Evolutionary conservation across 2,113 vertebrate genomes (phyloP).

Genomic region (Antechinus flavipes): DNA sequence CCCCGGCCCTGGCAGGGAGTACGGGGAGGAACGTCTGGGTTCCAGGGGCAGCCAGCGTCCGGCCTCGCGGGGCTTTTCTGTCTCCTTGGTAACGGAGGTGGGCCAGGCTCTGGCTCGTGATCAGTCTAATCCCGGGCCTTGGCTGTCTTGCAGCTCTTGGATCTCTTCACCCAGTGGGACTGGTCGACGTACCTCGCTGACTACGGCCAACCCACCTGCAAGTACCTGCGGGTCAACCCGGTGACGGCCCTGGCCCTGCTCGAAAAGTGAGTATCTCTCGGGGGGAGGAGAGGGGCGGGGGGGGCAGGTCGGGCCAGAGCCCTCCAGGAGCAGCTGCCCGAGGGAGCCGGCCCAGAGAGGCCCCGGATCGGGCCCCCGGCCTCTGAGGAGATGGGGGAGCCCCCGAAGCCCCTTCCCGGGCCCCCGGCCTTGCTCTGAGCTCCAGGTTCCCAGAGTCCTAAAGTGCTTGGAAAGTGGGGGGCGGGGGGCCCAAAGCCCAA

Average conservation of each 20-base stretch:
- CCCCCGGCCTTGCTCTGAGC: neutral
- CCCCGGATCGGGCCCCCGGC: no score
- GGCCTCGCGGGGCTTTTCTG: no score
- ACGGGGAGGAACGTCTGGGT: neutral
- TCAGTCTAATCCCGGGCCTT: conserved; percentile 23
- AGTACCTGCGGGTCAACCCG: conserved; percentile 96
- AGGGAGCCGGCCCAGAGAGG: neutral
- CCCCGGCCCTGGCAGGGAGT: neutral
- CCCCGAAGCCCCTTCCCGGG: neutral
- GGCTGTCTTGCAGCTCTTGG: conserved; percentile 88
- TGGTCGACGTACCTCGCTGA: conserved; percentile 98
- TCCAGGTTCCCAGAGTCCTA: neutral
- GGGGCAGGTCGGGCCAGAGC: accelerated
- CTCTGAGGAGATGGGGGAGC: neutral
- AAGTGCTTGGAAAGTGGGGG: neutral
- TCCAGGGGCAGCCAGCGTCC: no score
- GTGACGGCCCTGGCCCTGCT: conserved; percentile 92
- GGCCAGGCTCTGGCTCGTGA: neutral
- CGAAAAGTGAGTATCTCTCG: conserved; percentile 91
- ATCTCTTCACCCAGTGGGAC: conserved; percentile 98
- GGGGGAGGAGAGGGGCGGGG: accelerated
- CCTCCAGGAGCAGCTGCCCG: neutral
- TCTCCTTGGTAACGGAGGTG: no score
- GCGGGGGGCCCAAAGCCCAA: neutral
- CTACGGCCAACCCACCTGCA: conserved; percentile 94